Evolutionary conservation across 2,113 vertebrate genomes (phyloP), one percentile per base, ranked within the genome.

Genomic region (Podiceps cristatus): DNA sequence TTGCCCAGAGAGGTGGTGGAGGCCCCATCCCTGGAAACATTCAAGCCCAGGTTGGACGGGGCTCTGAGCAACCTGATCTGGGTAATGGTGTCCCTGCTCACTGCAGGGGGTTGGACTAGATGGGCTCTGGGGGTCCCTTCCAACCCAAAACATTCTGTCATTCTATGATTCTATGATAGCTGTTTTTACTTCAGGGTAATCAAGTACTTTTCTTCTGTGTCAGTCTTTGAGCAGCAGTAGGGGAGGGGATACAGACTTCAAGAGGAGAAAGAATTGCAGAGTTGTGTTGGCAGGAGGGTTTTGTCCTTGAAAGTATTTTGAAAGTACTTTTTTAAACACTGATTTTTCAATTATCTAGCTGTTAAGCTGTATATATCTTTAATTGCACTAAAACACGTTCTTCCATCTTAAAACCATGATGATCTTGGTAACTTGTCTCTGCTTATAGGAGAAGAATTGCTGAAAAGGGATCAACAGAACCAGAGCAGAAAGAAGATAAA

Each of bases 391-490:
- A 93, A 76, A 14, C 76, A 27, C 3, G 10, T 66, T 75, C 59
- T 84, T 58, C 68, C 20, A 42, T 88, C 50, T 56, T 89, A 45
- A 86, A 91, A n/a, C 83, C 18, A 6, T 29, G 31, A 53, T 76
- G 45, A 66, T 72, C 37, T 66, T 40, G 28, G 18, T 93, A 73
- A 96, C 50, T 69, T 88, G 11, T 83, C n/a, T 97, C 24, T 69
- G 28, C 66, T 95, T 97, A 17, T 95, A 99, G 99, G 98, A 99
- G 99, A 98, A 99, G 99, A 98, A 99, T 99, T 97, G 99, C 99
- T 96, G 99, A 99, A 96, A 99, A 99, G 98, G 99, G 99, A 97
- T 99, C 99, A 66, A 99, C 99, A 98, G 99, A 99, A 97, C 95
- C 99, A 68, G 99, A 99, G 64, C 99, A 98, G 96, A 99, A 98